These are phyloP conservation scores for Brachionus sp. DNA, from an alignment of 1,140 invertebrate genomes.

Conservation along the genomic window DNA sequence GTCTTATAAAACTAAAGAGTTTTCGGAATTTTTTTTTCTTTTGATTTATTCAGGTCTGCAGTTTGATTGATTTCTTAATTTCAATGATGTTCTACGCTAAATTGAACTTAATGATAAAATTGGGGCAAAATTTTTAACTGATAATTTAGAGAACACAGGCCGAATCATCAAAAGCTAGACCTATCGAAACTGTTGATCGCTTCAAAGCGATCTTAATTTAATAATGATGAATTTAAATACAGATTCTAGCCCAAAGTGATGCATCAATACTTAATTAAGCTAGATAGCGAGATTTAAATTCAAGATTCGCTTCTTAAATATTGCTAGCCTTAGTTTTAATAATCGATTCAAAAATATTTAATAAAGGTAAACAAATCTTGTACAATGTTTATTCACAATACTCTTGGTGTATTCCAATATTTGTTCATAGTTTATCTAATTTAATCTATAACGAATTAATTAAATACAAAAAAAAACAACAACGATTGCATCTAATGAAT, in stretches of 20 bases:
- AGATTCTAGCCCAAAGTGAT: neutral
- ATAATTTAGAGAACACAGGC: neutral
- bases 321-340: neutral
- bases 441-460: slow-evolving; percentile 19
- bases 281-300: neutral
- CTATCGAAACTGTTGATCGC: neutral
- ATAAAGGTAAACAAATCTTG: slow-evolving; percentile 3
- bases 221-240: neutral
- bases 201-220: slow-evolving; percentile 1
- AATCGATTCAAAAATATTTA: neutral
- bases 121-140: neutral
- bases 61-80: slow-evolving; percentile 20
- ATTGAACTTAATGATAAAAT: neutral
- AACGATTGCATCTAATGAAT: slow-evolving; percentile 18
- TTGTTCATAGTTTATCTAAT: slow-evolving; percentile 22
- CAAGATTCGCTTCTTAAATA: neutral
- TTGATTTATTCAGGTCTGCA: neutral
- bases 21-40: neutral
- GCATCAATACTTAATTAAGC: neutral
- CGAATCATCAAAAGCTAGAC: neutral
- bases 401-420: neutral
- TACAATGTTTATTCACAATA: neutral
- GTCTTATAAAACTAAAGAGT: neutral
- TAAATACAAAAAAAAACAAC: slow-evolving; percentile 18
- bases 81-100: neutral